phyloP scores from a whole-genome alignment of 2,113 vertebrate genomes.

The Neolamprologus fasciatus region DNA sequence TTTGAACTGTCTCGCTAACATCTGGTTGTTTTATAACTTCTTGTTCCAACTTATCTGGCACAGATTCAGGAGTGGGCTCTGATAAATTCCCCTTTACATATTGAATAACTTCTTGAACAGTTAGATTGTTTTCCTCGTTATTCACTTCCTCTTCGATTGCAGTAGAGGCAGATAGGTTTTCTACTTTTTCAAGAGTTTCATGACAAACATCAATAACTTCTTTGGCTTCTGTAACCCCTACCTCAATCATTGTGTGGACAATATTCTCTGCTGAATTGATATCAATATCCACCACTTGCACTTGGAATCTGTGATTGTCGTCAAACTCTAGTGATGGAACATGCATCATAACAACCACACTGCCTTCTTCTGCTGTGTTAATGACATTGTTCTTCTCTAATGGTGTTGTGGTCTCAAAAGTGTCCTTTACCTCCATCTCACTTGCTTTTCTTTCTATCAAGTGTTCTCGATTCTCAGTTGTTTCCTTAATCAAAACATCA shows the following conservation, averaged over 20 bases:
- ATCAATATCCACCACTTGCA: constrained; percentile 1
- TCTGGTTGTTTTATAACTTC: not conserved
- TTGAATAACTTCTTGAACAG: constrained; percentile 67
- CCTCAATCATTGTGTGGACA: constrained; percentile 24
- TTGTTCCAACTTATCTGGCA: not conserved
- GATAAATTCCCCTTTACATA: constrained; percentile 57
- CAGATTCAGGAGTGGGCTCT: constrained; percentile 21
- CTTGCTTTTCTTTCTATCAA: constrained; percentile 5
- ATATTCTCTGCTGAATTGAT: not conserved
- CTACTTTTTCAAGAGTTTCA: not conserved
- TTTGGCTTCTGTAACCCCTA: not conserved
- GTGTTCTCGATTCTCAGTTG: constrained; percentile 16
- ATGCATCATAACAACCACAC: not conserved
- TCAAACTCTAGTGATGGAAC: not conserved
- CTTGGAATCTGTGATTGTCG: constrained; percentile 16
- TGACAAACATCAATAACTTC: constrained; percentile 15
- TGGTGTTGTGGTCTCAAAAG: constrained; percentile 2
- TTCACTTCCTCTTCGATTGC: constrained; percentile 19
- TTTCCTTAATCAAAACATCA: constrained; percentile 12
- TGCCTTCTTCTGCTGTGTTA: constrained; percentile 10
- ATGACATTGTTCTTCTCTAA: not conserved
- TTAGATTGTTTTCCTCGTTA: constrained; percentile 55
- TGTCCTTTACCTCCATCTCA: constrained; percentile 25
- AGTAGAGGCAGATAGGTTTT: not conserved
- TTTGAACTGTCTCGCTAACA: not conserved